phyloP scores from a whole-genome alignment of 2,888 invertebrate genomes.

The Dasysyrphus albostriatus region DNA sequence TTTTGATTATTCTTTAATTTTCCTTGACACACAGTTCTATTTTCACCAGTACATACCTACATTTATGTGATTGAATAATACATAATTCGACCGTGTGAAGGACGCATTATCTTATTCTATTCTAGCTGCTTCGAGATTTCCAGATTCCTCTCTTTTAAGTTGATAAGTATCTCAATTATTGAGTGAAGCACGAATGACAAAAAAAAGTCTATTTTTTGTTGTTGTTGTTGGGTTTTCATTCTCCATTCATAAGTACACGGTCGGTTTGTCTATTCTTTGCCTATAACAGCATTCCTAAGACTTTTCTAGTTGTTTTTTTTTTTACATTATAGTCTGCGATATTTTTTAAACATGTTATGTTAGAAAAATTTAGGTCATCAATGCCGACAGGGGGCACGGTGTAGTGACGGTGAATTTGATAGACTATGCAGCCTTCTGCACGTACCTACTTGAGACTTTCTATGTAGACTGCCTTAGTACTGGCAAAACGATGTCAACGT shows the following conservation, averaged over 20 bases:
- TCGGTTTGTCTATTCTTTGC: conserved; percentile 47
- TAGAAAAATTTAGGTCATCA: conserved; percentile 73
- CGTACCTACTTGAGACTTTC: conserved; percentile 49
- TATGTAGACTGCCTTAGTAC: conserved; percentile 39
- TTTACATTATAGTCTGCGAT: not conserved
- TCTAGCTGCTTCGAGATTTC: not conserved
- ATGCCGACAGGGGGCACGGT: conserved; percentile 55
- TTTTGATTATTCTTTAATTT: not conserved
- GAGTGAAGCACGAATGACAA: conserved; percentile 30
- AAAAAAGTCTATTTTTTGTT: conserved; percentile 39
- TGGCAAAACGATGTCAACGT: conserved; percentile 64
- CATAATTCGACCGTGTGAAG: not conserved
- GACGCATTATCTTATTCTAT: not conserved
- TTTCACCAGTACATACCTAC: not conserved
- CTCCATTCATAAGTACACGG: conserved; percentile 61
- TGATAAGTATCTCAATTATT: conserved; percentile 18
- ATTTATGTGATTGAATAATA: not conserved
- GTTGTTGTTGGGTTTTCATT: conserved; percentile 29
- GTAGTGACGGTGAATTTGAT: conserved; percentile 33
- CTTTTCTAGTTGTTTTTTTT: conserved; percentile 32
- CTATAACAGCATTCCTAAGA: conserved; percentile 45
- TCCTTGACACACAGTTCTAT: not conserved
- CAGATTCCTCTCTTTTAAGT: conserved; percentile 12
- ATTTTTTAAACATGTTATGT: conserved; percentile 67
- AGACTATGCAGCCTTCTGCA: conserved; percentile 68